Conservation (phyloP, 2,888 invertebrate genomes). For the Synanthedon andrenaeformis region DNA sequence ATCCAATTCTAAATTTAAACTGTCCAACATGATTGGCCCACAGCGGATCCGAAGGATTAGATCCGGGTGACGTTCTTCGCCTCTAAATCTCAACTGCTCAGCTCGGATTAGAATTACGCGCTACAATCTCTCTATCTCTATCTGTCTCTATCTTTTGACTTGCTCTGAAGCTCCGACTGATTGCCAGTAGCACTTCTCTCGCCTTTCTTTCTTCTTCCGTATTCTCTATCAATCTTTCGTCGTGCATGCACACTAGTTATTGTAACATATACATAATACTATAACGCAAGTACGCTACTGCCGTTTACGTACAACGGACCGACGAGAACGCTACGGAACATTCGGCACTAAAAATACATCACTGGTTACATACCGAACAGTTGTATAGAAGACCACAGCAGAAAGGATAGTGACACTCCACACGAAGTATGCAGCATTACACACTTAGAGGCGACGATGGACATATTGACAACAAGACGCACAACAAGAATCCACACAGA, state of each 20-base stretch:
- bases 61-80: conserved; percentile 48
- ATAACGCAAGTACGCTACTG: conserved; percentile 61
- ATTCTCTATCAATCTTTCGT: conserved; percentile 62
- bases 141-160: conserved; percentile 63
- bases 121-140: conserved; percentile 47
- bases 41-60: conserved; percentile 50
- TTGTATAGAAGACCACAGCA: conserved; percentile 41
- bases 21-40: conserved; percentile 24
- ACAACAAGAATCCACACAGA: conserved; percentile 28
- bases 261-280: conserved; percentile 64
- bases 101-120: conserved; percentile 62
- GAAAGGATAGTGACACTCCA: conserved; percentile 49
- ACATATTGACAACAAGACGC: conserved; percentile 29
- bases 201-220: conserved; percentile 65
- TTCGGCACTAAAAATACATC: conserved; percentile 41
- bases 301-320: conserved; percentile 43
- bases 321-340: conserved; percentile 51
- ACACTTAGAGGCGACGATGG: conserved; percentile 32
- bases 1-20: conserved; percentile 40
- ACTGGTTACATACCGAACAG: conserved; percentile 37
- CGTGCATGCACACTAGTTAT: conserved; percentile 71
- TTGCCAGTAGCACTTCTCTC: conserved; percentile 63
- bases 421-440: conserved; percentile 54
- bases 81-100: conserved; percentile 56
- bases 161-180: conserved; percentile 62